phyloP scores from a whole-genome alignment of 2,113 vertebrate species.

The Rhagologus leucostigma region DNA sequence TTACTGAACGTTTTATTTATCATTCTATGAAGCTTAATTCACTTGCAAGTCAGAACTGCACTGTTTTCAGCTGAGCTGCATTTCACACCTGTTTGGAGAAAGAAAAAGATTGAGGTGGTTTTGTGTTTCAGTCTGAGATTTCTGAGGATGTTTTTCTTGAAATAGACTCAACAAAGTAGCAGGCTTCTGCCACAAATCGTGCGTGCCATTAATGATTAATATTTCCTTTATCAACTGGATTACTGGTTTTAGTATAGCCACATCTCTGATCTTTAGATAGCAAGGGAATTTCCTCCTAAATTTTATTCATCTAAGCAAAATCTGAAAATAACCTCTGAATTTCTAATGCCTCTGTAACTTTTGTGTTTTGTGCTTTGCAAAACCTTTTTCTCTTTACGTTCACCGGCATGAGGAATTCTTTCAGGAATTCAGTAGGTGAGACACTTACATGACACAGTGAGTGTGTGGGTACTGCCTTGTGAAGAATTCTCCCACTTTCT shows the following conservation, averaged over 20 bases:
- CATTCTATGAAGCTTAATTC: background rate
- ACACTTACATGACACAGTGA: background rate
- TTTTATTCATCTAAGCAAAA: background rate
- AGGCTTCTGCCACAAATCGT: background rate
- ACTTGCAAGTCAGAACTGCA: background rate
- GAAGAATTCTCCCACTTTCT: background rate
- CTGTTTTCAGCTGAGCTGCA: background rate
- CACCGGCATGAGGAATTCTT: background rate
- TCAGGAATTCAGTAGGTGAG: background rate
- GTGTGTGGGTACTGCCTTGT: background rate
- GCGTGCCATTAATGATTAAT: background rate
- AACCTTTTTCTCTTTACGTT: background rate
- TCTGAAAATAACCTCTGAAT: background rate
- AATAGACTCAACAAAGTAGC: background rate
- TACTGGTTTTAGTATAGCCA: background rate
- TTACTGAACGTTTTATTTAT: conserved; percentile 19
- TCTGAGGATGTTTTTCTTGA: background rate
- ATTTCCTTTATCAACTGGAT: background rate
- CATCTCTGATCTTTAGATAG: background rate
- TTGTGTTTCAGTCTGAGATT: background rate
- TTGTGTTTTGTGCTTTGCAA: background rate
- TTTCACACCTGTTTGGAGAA: background rate
- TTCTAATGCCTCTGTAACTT: background rate
- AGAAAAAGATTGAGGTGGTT: background rate
- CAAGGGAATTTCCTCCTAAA: background rate